These are phyloP conservation scores for Lithophane ornitopus DNA, from an alignment of 2,888 invertebrate genomes.

Conservation along the genomic window DNA sequence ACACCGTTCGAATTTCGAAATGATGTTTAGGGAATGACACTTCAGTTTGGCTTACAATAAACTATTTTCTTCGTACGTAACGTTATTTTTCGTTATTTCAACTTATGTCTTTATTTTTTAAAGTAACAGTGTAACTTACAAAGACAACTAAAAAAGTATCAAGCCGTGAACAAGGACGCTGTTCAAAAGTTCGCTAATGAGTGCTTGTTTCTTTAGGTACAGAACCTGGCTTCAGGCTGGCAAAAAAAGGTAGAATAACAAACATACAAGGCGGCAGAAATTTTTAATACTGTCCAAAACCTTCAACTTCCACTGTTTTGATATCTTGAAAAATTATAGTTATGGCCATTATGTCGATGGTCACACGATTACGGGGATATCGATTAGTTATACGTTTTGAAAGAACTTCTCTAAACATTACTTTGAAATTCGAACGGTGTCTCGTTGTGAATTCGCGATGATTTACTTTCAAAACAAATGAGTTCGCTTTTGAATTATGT, in stretches of 20 bases:
- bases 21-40: not conserved
- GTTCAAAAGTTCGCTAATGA: slow-evolving; percentile 46
- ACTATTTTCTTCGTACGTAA: not conserved
- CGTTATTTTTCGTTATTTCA: not conserved
- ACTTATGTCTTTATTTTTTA: not conserved
- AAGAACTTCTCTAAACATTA: not conserved
- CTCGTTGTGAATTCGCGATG: not conserved
- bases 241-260: slow-evolving; percentile 18
- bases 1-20: not conserved
- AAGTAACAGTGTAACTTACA: not conserved
- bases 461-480: slow-evolving; percentile 7
- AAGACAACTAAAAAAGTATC: slow-evolving; percentile 28
- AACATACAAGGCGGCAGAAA: not conserved
- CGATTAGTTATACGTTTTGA: not conserved
- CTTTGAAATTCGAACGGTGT: not conserved
- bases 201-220: slow-evolving; percentile 29
- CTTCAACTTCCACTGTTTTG: not conserved
- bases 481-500: not conserved
- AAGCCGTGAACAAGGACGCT: slow-evolving; percentile 17
- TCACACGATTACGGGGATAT: no score
- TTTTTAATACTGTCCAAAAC: slow-evolving; percentile 2
- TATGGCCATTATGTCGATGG: not conserved
- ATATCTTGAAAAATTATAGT: not conserved
- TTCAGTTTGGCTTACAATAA: not conserved
- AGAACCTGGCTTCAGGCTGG: slow-evolving; percentile 15